Evolutionary conservation across 2,113 vertebrate genomes (phyloP).

Genomic region (Uropsilus gracilis): DNA sequence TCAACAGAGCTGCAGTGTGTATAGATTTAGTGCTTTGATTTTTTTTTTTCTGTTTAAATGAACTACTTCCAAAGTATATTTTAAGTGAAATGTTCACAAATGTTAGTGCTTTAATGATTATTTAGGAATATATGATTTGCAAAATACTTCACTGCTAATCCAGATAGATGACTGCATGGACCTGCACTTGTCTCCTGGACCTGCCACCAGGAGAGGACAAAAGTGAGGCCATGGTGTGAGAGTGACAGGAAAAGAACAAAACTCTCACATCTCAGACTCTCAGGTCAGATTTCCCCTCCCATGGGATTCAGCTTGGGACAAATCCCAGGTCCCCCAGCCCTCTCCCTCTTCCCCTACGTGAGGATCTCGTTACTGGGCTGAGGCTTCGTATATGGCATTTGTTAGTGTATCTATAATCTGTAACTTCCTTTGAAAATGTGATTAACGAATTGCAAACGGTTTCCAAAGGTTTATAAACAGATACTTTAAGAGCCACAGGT

Average conservation of each 20-base stretch:
- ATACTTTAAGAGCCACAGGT: conserved; percentile 74
- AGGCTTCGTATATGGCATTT: conserved; percentile 69
- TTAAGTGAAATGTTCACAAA: conserved; percentile 28
- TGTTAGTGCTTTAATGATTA: not conserved
- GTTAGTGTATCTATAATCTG: conserved; percentile 80
- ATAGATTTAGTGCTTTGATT: not conserved
- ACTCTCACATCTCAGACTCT: not conserved
- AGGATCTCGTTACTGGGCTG: conserved; percentile 56
- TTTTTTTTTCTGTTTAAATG: not conserved
- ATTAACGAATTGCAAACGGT: conserved; percentile 78
- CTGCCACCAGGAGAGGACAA: not conserved
- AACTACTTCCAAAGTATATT: not conserved
- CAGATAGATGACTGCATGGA: not conserved
- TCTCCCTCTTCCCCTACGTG: not conserved
- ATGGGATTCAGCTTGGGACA: not conserved
- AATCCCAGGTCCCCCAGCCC: conserved; percentile 4
- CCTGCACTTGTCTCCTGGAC: not conserved
- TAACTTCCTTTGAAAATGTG: conserved; percentile 83
- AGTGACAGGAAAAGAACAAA: not conserved
- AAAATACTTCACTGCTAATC: not conserved
- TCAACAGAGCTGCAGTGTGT: not conserved
- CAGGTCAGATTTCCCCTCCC: not conserved
- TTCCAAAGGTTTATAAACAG: conserved; percentile 80
- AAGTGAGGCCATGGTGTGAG: not conserved
- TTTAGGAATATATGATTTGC: not conserved